Percentiles rank a stretch among this genome's conserved stretches.
These are phyloP conservation scores for Microplitis deprimator DNA, from an alignment of 2,888 invertebrate genomes.

Conservation along the genomic window DNA sequence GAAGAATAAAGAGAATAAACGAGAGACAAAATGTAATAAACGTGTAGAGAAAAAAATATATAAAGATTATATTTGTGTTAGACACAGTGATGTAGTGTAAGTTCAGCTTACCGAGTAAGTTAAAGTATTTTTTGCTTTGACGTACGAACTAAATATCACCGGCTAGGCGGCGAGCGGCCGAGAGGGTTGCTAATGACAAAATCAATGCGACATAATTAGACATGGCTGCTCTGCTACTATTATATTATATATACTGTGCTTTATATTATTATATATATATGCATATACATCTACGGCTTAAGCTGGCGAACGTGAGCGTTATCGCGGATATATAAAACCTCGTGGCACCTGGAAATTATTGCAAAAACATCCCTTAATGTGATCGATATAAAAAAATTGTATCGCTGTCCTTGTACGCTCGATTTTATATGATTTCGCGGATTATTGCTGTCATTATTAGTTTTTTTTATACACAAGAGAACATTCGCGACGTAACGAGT, in stretches of 20 bases:
- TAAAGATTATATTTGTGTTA: conserved; percentile 5
- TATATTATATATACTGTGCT: neutral
- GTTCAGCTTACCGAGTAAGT: neutral
- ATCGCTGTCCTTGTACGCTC: neutral
- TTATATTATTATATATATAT: neutral
- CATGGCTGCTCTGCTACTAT: conserved; percentile 59
- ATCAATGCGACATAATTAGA: conserved; percentile 71
- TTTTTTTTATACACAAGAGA: too few relatives aligned
- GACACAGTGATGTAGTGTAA: neutral
- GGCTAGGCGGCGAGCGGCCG: conserved; percentile 51
- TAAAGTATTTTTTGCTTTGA: conserved; percentile 32
- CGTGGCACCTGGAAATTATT: conserved; percentile 59
- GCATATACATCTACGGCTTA: neutral
- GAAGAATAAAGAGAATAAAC: neutral
- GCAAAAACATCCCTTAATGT: conserved; percentile 66
- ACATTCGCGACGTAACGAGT: too few relatives aligned
- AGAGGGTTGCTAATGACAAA: conserved; percentile 69
- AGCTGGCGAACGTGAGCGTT: conserved; percentile 31
- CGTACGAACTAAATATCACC: conserved; percentile 10
- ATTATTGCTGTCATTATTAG: too few relatives aligned
- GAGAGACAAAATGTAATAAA: neutral
- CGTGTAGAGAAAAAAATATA: neutral
- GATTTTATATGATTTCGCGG: neutral
- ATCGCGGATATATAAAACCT: conserved; percentile 45
- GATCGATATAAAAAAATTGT: conserved; percentile 56